Evolutionary conservation across 2,888 invertebrate species (phyloP).

Genomic region (Argynnis bischoffii): DNA sequence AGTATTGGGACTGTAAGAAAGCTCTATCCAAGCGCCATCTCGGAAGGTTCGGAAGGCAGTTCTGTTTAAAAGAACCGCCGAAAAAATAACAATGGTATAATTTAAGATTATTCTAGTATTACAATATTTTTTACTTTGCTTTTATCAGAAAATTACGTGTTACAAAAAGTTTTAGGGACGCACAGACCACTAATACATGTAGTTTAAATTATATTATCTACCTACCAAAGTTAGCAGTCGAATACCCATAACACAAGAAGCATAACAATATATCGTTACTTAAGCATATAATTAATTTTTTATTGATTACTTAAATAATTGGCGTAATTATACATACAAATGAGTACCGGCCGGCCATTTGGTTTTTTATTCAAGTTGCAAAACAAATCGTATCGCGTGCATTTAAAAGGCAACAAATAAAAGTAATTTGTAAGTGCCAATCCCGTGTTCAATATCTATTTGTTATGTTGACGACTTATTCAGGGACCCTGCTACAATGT

Average conservation of each 20-base stretch:
- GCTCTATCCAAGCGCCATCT: no score
- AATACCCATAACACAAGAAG: neutral
- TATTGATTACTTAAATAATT: slow-evolving; percentile 19
- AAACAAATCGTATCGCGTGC: slow-evolving; percentile 28
- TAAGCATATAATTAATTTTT: neutral
- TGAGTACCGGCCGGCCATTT: slow-evolving; percentile 6
- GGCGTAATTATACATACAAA: slow-evolving; percentile 6
- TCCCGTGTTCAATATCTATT: slow-evolving; percentile 33
- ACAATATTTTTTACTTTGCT: no score
- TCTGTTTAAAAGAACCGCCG: no score
- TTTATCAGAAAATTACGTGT: no score
- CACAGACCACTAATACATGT: neutral
- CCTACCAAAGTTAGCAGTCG: neutral
- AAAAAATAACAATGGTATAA: no score
- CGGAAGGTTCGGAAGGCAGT: no score
- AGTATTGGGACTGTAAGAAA: no score
- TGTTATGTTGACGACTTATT: slow-evolving; percentile 29
- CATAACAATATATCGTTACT: neutral
- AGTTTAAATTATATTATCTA: neutral
- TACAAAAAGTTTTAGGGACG: no score
- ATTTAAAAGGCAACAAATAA: slow-evolving; percentile 27
- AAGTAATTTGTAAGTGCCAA: slow-evolving; percentile 35
- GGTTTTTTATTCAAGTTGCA: slow-evolving; percentile 21
- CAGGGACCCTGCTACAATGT: neutral
- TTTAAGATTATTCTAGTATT: no score